Base-by-base conservation (phyloP, 2,888 invertebrate species). In the Poecilobothrus nobilitatus region DNA sequence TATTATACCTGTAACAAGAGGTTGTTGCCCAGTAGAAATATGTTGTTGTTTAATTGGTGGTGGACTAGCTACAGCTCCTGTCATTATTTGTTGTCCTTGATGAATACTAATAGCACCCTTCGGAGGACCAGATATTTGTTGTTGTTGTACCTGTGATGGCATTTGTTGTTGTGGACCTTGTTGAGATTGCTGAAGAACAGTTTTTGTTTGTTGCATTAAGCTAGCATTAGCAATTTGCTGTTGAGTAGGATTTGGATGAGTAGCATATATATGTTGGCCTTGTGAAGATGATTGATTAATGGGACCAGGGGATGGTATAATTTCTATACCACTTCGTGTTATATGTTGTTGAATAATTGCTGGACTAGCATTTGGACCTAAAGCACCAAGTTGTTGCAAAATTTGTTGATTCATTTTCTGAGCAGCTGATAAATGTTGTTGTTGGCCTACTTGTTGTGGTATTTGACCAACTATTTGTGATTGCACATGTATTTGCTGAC, bases 1-100 rank as follows among this genome's bases (percentile, higher is more conserved):
- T 27, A 27, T 21, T 9, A 10, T 76, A 81, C 82, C 84, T 66
- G 84, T 78, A 27, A 84, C 82, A 41, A 83, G 79, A 66, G 81
- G 83, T 73, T 82, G 85, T 70, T 80, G 82, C 69, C 79, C 78
- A 53, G 80, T 74, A 12, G 81, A 76, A 75, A 83, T 84, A 10
- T 81, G 78, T 8, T 82, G 77, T 63, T 75, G 75, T 70, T 84
- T 83, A 9, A 84, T 81, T 4, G 86, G 86, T 7, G 84, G 83
- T 72, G 86, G 85, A 78, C 86, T 87, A 8, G 85, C 84, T 18
- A 87, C 84, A 20, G 84, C 83, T 10, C 83, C 83, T 6, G 84
- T 79, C 44, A 86, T 79, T 66, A 84, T 83, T 44, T 84, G 83
- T n/a, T 83, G 83, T 6, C 80, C 72, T 68, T 77, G 76, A 73